Base-by-base conservation (phyloP, 2,113 vertebrate species). In the Microcebus jonahi region DNA sequence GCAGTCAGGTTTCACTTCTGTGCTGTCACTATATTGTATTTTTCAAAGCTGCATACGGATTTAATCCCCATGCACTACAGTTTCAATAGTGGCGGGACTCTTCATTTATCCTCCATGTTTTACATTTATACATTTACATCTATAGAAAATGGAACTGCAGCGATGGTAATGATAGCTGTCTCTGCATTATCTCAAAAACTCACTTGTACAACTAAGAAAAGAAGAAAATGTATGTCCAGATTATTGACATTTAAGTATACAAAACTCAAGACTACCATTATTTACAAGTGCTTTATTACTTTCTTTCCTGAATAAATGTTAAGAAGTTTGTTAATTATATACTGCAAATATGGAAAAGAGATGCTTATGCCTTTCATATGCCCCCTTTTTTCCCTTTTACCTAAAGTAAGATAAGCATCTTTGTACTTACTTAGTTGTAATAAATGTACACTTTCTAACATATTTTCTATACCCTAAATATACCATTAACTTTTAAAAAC, bases 291-390 rank as follows among this genome's bases (percentile, higher is more conserved):
- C 95, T 97, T 98, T 98, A 98, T 98, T 98, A 98, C 97, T 98
- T 98, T 97, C 96, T 98, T 98, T 97, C 97, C 90, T 98, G 97
- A 98, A 98, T 98, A 98, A 98, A 96, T 97, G 93, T 98, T 97
- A 92, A 98, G 98, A 98, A 97, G 92, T 97, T 98, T 95, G 89
- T 97, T 98, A 98, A 98, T 99, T 98, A 98, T 98, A 98, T 94
- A 97, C 83, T 97, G 82, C 86, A 97, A 93, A 93, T 98, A 91
- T 95, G 77, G 48, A 76, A 97, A 98, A 97, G 53, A 97, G 95
- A 93, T 87, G 97, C 97, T 98, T 98, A 95, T 39, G 95, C 87
- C 75, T 98, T 98, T 98, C 97, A 96, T 98, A 98, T 97, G 36
- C 65, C 92, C 63, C n/a, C 97, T 97, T 98, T 98, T 98, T 98